Conservation (phyloP, 2,113 vertebrate genomes). For the Leptocoma aspasia region DNA sequence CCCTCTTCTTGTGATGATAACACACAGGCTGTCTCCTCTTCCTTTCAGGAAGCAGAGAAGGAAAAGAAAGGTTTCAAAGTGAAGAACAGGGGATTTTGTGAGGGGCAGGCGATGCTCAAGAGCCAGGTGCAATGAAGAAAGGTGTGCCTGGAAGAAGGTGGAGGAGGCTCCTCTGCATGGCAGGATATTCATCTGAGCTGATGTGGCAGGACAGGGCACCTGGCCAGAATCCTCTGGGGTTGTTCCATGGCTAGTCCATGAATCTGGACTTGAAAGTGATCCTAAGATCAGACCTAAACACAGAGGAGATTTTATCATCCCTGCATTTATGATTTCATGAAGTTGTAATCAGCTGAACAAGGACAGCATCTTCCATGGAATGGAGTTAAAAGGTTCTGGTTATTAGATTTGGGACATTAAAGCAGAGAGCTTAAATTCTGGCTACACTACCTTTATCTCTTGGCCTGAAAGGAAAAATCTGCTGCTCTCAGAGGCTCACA, state of each 20-base stretch:
- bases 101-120: background rate
- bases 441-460: background rate
- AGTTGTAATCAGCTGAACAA: background rate
- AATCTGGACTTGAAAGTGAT: background rate
- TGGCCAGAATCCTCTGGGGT: accelerated
- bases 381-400: background rate
- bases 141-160: background rate
- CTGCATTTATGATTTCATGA: background rate
- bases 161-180: background rate
- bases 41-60: background rate
- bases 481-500: background rate
- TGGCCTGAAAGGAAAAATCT: background rate
- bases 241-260: background rate
- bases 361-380: background rate
- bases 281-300: background rate
- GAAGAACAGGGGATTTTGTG: background rate
- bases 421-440: background rate
- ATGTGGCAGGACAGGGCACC: background rate
- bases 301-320: background rate
- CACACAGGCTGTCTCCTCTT: background rate
- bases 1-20: background rate
- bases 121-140: background rate
- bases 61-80: background rate
- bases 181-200: background rate
- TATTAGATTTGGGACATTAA: background rate